Conservation (phyloP, 2,888 invertebrate species). For the Cataglyphis altisquamis region DNA sequence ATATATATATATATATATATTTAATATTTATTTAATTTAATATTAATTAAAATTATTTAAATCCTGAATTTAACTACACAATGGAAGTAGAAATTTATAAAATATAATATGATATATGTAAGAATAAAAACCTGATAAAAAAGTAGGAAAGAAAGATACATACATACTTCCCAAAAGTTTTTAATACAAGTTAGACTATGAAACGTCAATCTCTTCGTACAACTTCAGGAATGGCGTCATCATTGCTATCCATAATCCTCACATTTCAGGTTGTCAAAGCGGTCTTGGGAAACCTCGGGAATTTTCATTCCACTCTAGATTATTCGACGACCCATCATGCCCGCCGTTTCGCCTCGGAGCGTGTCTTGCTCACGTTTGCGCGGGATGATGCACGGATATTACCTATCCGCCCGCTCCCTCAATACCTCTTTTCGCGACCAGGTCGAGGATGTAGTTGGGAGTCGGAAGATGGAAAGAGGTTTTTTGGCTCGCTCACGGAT, state of each 20-base stretch:
- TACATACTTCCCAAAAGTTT: background rate
- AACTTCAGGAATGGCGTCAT: conserved; percentile 44
- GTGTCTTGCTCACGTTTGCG: conserved; percentile 48
- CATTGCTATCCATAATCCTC: conserved; percentile 67
- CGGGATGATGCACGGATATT: conserved; percentile 66
- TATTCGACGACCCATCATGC: conserved; percentile 58
- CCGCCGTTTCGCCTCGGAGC: conserved; percentile 28
- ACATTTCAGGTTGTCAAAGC: conserved; percentile 56
- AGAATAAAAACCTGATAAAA: background rate
- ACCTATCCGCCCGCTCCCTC: conserved; percentile 34
- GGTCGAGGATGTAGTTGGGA: conserved; percentile 24
- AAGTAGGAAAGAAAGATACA: background rate
- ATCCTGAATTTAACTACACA: background rate
- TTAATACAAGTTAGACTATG: background rate
- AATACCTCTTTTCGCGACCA: conserved; percentile 28
- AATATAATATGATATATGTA: background rate
- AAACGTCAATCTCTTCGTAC: background rate
- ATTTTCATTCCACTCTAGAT: conserved; percentile 76
- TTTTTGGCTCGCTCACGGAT: conserved; percentile 49
- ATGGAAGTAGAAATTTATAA: background rate
- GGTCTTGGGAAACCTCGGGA: conserved; percentile 56
- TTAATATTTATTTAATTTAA: background rate
- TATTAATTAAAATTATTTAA: background rate
- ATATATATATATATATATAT: background rate
- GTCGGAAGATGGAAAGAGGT: background rate